A percentile compares a stretch with the other conserved stretches of the same genome.
Conservation (phyloP, 30 jellyfish, hydroid and myxozoan genomes). For the Nemopilema nomurai region DNA sequence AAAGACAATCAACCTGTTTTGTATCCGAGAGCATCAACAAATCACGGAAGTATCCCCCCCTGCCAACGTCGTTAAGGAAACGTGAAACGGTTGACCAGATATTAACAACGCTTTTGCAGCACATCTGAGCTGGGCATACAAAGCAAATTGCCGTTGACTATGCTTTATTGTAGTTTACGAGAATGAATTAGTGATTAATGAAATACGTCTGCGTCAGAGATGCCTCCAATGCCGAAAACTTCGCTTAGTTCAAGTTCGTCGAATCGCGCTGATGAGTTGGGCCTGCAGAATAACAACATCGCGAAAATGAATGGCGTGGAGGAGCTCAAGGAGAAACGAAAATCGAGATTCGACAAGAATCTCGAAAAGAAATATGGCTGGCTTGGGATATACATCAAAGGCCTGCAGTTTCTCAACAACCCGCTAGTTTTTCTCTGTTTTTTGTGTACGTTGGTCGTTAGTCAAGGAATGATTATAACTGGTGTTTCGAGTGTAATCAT, state of each 20-base stretch:
- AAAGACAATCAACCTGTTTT: too few species aligned
- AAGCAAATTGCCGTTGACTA: too few species aligned
- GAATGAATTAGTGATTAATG: background rate
- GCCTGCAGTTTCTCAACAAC: slow-evolving; percentile 69
- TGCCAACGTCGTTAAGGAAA: background rate
- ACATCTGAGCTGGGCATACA: too few species aligned
- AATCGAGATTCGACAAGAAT: background rate
- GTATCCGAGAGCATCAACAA: too few species aligned
- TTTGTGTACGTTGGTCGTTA: slow-evolving; percentile 56
- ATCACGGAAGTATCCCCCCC: background rate
- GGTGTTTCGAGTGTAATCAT: slow-evolving; percentile 75
- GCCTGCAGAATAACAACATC: background rate
- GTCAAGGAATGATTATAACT: slow-evolving; percentile 93
- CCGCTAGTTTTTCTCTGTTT: slow-evolving; percentile 69
- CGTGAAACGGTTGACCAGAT: background rate
- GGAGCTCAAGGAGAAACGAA: background rate
- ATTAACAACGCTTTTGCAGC: background rate
- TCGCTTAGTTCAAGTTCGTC: background rate
- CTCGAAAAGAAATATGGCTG: slow-evolving; percentile 82
- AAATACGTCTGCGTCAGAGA: background rate
- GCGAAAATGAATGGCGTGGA: background rate
- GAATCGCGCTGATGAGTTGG: background rate
- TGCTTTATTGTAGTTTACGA: background rate
- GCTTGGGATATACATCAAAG: slow-evolving; percentile 42
- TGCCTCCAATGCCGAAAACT: background rate